A percentile compares a stretch with the other conserved stretches of the same genome.
phyloP scores from a whole-genome alignment of 1,140 invertebrate genomes.

The Teleopsis dalmanni region DNA sequence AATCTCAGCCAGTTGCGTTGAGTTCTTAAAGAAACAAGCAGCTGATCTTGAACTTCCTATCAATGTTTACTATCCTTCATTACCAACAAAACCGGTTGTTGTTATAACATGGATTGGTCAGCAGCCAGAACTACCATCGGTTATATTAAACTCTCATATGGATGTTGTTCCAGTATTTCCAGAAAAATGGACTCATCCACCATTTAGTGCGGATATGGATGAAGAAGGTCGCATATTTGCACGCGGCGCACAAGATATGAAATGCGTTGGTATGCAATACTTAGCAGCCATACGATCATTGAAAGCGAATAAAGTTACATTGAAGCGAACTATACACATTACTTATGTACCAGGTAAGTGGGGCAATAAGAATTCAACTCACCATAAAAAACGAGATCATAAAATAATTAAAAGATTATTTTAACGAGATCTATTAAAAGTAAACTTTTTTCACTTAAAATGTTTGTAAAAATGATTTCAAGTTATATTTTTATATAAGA shows the following conservation, averaged over 20 bases:
- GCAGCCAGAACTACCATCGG: conserved; percentile 55
- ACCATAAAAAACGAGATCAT: neutral
- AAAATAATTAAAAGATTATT: neutral
- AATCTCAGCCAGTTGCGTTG: conserved; percentile 46
- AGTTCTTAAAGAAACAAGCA: conserved; percentile 60
- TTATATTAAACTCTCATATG: conserved; percentile 79
- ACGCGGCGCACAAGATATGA: conserved; percentile 65
- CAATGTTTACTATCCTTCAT: conserved; percentile 42
- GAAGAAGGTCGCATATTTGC: conserved; percentile 72
- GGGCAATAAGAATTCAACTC: too few species aligned
- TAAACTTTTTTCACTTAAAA: too few species aligned
- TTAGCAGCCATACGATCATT: conserved; percentile 66
- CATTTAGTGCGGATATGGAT: conserved; percentile 66
- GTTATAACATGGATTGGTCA: conserved; percentile 67
- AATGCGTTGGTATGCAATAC: conserved; percentile 38
- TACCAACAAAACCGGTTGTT: conserved; percentile 57
- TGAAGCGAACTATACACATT: conserved; percentile 63
- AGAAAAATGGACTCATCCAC: conserved; percentile 55
- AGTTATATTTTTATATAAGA: neutral
- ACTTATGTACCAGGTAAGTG: conserved; percentile 81
- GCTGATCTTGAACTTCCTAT: conserved; percentile 53
- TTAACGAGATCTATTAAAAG: neutral
- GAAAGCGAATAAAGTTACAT: conserved; percentile 50
- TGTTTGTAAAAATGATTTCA: too few species aligned
- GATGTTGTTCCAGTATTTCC: conserved; percentile 79